Evolutionary conservation across 2,888 invertebrate genomes (phyloP), one percentile per base, ranked within the genome.

Genomic region (Acrobasis suavella): DNA sequence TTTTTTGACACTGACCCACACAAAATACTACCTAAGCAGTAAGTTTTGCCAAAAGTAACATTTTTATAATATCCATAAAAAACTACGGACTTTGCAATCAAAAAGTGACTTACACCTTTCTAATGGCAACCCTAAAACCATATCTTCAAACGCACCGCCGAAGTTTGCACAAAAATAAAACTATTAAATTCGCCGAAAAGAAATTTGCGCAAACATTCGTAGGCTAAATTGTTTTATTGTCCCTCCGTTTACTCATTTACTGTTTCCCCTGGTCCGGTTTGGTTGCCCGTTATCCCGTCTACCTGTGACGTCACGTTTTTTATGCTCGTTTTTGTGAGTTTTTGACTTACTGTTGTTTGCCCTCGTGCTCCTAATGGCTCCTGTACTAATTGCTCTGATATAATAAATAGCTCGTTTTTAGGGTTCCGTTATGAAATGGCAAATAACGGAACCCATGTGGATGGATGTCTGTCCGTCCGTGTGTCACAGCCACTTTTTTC

Each of bases 201-300:
- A 89, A 89, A 87, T 88, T 87, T 86, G 88, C 86, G 76, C 83
- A 87, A 86, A 72, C 61, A 58, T 54, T 71, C 32, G 69, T 72
- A 72, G 63, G 62, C 63, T 66, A 63, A 63, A 70, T 72, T 64
- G 75, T 75, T 84, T 82, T 81, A 81, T 81, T 75, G 67, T n/a
- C 65, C 67, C 68, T 63, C 51, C 51, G 58, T 67, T 67, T 61
- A 62, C 74, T 78, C 73, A 69, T 66, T 70, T 59, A 69, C 71
- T 71, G 74, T 69, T 73, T 76, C 68, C 72, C 70, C 32, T 8
- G 69, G 64, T 69, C 65, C 51, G 50, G 60, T 59, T 51, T 52
- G 65, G 67, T 42, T 39, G 16, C 9, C 83, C 84, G 82, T 84
- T 83, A 82, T 65, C 22, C 22, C 8, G 32, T 32, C 42, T 42